These are phyloP conservation scores for Trachops cirrhosus DNA, from an alignment of 2,797 vertebrate species.

Conservation along the genomic window DNA sequence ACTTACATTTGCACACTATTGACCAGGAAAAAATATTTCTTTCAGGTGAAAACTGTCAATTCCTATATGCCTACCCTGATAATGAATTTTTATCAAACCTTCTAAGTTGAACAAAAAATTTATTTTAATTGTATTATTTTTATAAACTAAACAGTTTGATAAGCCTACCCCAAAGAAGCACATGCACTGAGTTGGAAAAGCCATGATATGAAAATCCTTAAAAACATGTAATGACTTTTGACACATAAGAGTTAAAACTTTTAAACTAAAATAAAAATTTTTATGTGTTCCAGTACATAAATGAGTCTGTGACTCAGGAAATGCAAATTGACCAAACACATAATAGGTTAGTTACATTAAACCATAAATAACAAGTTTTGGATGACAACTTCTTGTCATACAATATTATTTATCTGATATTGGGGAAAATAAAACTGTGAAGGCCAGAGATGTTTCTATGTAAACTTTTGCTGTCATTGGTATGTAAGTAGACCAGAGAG, in stretches of 20 bases:
- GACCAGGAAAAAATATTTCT: background rate
- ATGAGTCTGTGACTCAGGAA: background rate
- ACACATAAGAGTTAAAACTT: constrained; percentile 19
- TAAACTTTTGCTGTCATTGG: background rate
- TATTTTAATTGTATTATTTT: background rate
- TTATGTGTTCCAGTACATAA: background rate
- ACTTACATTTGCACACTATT: background rate
- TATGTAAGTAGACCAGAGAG: background rate
- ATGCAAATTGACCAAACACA: background rate
- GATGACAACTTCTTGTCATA: background rate
- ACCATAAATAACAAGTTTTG: background rate
- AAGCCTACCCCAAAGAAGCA: background rate
- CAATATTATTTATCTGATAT: background rate
- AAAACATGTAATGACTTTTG: constrained; percentile 36
- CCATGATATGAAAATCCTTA: background rate
- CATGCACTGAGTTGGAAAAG: constrained; percentile 24
- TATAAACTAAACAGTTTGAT: background rate
- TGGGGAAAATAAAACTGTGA: background rate
- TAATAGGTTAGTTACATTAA: background rate
- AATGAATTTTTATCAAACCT: background rate
- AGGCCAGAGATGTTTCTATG: background rate
- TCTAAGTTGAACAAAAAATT: background rate
- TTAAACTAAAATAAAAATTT: background rate
- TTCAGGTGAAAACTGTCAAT: background rate
- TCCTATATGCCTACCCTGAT: background rate